phyloP scores from a whole-genome alignment of 1,140 invertebrate species.

The Halyomorpha halys region DNA sequence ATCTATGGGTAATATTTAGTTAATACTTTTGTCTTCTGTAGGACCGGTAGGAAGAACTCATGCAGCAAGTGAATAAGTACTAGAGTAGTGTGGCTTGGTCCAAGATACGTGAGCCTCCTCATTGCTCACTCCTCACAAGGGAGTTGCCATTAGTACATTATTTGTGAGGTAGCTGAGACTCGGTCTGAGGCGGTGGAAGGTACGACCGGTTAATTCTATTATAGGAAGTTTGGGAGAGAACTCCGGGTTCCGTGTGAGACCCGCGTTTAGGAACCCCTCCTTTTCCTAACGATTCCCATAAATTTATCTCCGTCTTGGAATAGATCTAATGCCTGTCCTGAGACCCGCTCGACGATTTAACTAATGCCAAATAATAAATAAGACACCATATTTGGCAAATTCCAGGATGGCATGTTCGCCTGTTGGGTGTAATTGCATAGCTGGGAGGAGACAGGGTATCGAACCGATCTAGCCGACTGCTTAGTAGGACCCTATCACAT shows the following conservation, averaged over 20 bases:
- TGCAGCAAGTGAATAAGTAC: too few species aligned
- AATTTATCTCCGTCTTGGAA: not conserved
- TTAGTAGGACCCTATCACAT: too few species aligned
- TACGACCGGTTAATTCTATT: slow-evolving; percentile 3
- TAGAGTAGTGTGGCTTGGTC: not conserved
- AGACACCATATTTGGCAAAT: slow-evolving; percentile 7
- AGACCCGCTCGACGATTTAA: not conserved
- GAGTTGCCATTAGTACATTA: not conserved
- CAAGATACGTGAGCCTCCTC: not conserved
- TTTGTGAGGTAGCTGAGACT: not conserved
- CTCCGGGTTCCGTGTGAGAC: slow-evolving; percentile 4
- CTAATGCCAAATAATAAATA: slow-evolving; percentile 9
- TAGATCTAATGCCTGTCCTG: slow-evolving; percentile 7
- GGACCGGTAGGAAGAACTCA: too few species aligned
- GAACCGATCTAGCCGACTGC: too few species aligned
- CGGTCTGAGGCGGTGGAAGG: slow-evolving; percentile 3
- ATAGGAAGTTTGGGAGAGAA: not conserved
- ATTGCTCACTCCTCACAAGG: too few species aligned
- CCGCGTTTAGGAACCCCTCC: not conserved
- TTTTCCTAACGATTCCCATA: not conserved
- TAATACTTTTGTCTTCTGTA: too few species aligned
- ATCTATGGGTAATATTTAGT: too few species aligned
- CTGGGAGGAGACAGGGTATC: too few species aligned
- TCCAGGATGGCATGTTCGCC: slow-evolving; percentile 1
- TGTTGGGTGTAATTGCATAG: too few species aligned